Evolutionary conservation across 1,140 invertebrate species (phyloP), one percentile per base, ranked within the genome.

Genomic region (Sogatella furcifera): DNA sequence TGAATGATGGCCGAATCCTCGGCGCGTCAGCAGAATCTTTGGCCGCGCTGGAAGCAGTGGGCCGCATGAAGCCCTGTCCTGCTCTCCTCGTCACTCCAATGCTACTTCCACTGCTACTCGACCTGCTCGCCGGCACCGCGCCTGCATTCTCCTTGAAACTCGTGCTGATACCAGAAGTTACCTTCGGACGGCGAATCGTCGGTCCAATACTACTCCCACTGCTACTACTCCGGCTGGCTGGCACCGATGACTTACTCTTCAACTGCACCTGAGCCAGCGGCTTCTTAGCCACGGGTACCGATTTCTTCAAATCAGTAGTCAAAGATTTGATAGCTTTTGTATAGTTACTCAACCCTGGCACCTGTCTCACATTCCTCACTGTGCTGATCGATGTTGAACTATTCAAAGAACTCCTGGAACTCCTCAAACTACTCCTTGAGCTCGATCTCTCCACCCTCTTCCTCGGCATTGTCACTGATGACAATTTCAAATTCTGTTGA

Each of bases 371-470:
- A 53, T 84, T 82, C 60, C 84, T 78, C 0, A 90, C 88, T 0
- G 88, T 90, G 65, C 86, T 85, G 0, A 89, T 85, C 5, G 89
- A 91, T 0, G 83, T 84, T 1, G 86, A 81, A 69, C 88, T 90
- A 66, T 89, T 90, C 22, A 92, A 75, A 0, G 89, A 91, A 65
- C 88, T 90, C 5, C 85, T 76, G 0, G 89, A 92, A 64, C 88
- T 89, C 1, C 86, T 78, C 10, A 93, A 72, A 60, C 88, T 91
- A 34, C 84, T 86, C 14, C 86, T 74, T 0, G 84, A 86, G 49
- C 78, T 81, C 5, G 81, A 83, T 15, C 81, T 71, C 63, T 83
- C 80, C 1, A 83, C 81, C n/a, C 60, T 55, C 19, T 69, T 68
- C n/a, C 59, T 52, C 11, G 49, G 61, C 24, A 41, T 49, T 34